These are phyloP conservation scores for Aplysia californica DNA, from an alignment of 1,140 invertebrate species.

Conservation along the genomic window DNA sequence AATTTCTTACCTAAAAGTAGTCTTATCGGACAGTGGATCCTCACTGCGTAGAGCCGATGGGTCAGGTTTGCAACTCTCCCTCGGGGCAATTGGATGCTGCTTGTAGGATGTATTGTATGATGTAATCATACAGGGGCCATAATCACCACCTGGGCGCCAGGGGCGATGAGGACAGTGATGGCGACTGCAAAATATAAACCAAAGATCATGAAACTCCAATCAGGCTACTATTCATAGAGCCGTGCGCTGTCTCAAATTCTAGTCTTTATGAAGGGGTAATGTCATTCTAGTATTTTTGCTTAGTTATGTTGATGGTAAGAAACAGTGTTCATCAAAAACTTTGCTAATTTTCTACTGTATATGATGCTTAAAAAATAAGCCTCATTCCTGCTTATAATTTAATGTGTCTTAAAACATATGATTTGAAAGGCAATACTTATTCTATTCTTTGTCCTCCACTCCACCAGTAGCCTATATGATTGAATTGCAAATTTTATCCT, in stretches of 20 bases:
- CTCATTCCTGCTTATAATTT: too few species aligned
- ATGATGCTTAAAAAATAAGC: too few species aligned
- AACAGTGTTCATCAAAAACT: not conserved
- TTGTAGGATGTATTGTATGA: conserved; percentile 62
- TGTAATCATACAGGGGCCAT: conserved; percentile 52
- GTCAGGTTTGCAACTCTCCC: conserved; percentile 56
- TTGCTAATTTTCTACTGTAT: not conserved
- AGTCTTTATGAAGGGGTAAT: not conserved
- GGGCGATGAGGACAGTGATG: conserved; percentile 62
- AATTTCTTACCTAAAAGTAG: conserved; percentile 63
- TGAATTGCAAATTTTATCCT: too few species aligned
- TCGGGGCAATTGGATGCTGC: conserved; percentile 45
- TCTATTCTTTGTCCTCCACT: too few species aligned
- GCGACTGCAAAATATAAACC: conserved; percentile 44
- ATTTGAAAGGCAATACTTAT: too few species aligned
- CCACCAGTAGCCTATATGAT: too few species aligned
- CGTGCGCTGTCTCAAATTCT: not conserved
- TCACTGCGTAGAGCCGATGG: conserved; percentile 40
- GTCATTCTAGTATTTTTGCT: not conserved
- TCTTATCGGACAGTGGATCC: conserved; percentile 54
- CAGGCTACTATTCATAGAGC: not conserved
- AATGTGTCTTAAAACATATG: too few species aligned
- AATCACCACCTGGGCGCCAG: conserved; percentile 34
- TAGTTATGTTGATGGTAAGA: not conserved
- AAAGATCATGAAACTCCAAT: not conserved